Evolutionary conservation across 2,888 invertebrate species (phyloP), one percentile per base, ranked within the genome.

Genomic region (Nebria salina): DNA sequence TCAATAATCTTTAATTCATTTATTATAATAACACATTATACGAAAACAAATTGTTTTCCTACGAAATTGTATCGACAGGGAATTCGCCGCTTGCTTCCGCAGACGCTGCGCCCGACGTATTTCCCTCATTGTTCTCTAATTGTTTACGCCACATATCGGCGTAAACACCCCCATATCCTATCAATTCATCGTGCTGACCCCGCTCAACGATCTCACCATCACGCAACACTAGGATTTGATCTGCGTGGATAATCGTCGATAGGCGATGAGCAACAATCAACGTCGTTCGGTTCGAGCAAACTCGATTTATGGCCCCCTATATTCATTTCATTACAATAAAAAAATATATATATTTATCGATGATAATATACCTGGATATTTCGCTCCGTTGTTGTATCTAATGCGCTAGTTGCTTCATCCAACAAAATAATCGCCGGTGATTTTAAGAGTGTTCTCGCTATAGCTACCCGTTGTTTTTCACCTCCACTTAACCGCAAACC

Each of bases 381-480:
- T 78, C 98, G 92, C 88, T 99, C 99, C 0, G 98, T 98, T 86
- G 97, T 94, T 0, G 98, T 98, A 87, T 99, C 98, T 64, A 99
- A 90, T 0, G 98, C 98, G 77, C 97, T 98, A 0, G 97, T 97
- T 1, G 97, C 98, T 90, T 99, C 99, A 88, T 99, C 99, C 8
- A 99, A 89, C 3, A 99, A 90, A 9, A 99, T 96, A 82, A 98
- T 94, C 65, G 93, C 92, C 0, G 98, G 98, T 2, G 96, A 92
- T 88, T 99, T 99, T 34, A 99, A 91, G 34, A 99, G 91, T 0
- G 98, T 98, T 83, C 99, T 91, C 0, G 99, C 99, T 83, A 99
- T 99, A 0, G 98, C 99, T 81, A 99, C 97, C 84, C 98, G 91
- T 88, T 99, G 99, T 86, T 99, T 99, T 88, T 99, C 99, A 1